Evolutionary conservation across 2,113 vertebrate species (phyloP), one percentile per base, ranked within the genome.

Genomic region (Pituophis catenifer): DNA sequence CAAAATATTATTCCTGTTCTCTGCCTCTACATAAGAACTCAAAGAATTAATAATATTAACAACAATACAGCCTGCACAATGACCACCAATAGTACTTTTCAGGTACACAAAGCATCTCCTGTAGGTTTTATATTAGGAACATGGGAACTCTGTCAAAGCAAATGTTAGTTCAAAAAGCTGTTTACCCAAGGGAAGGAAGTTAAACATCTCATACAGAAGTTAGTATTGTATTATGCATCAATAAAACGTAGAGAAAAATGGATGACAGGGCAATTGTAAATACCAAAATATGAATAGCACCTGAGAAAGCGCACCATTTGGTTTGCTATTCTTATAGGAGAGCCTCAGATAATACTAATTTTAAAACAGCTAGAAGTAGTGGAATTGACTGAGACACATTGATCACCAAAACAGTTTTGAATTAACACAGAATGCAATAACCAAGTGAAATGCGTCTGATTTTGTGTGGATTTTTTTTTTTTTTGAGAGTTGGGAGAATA

Each of bases 181-280:
- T 97, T 98, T 98, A 96, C 96, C 95, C 94, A 97, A 95, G 97
- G 95, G 94, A 94, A 97, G 94, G 94, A 91, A 96, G 95, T 96
- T 95, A 97, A 97, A 97, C 81, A 94, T 86, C 93, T 94, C 89
- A 87, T 89, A 91, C 90, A 94, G 95, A 94, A 96, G 95, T 94
- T 89, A 93, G 91, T 87, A 94, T 94, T 95, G 94, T 94, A 93
- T 90, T 86, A 50, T 89, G 93, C 52, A 86, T 94, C 94, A 94
- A 85, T 95, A 93, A 95, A 95, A 96, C 94, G 91, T 91, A 86
- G 55, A 91, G 90, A 85, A 91, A 75, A 75, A 94, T 0, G 0
- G 58, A 65, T 75, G 58, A 44, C 38, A 58, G 89, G 11, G 52
- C 91, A 92, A 89, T 59, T 94, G 88, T 94, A 92, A 92, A 92